These are phyloP conservation scores for Myrmecobius fasciatus DNA, from an alignment of 2,113 vertebrate species.

Conservation along the genomic window DNA sequence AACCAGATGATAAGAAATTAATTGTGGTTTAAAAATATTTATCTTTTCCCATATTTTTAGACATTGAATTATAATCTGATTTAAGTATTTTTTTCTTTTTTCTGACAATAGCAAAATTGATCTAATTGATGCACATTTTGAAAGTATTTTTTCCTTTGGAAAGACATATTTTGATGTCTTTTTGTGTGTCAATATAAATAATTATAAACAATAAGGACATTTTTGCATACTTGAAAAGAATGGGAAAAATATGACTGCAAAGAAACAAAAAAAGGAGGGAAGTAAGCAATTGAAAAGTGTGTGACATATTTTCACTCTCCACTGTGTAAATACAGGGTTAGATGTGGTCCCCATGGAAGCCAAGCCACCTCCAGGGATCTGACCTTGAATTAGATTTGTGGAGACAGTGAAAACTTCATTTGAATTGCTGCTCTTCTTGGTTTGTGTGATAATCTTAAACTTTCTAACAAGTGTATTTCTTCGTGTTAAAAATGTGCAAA, in stretches of 20 bases:
- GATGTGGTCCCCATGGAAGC: background rate
- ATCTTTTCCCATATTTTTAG: slow-evolving; percentile 49
- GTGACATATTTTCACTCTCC: background rate
- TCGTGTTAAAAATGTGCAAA: slow-evolving; percentile 70
- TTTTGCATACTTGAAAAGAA: slow-evolving; percentile 33
- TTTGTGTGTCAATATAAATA: background rate
- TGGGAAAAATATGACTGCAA: slow-evolving; percentile 21
- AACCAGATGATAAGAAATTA: slow-evolving; percentile 52
- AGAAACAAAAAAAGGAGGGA: slow-evolving; percentile 39
- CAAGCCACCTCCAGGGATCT: background rate
- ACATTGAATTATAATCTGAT: slow-evolving; percentile 60
- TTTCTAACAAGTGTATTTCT: slow-evolving; percentile 65
- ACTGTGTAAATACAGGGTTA: background rate
- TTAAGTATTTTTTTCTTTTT: slow-evolving; percentile 59
- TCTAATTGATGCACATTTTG: background rate
- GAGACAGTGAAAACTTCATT: slow-evolving; percentile 33
- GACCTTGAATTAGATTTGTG: slow-evolving; percentile 17
- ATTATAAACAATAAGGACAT: slow-evolving; percentile 51
- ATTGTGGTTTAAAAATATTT: background rate
- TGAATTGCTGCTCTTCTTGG: slow-evolving; percentile 70
- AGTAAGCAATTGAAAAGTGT: background rate
- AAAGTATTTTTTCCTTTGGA: background rate
- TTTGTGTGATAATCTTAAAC: slow-evolving; percentile 76
- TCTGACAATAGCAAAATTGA: background rate
- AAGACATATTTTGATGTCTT: background rate